These are phyloP conservation scores for Coluber constrictor DNA, from an alignment of 2,797 vertebrate species.

Conservation along the genomic window DNA sequence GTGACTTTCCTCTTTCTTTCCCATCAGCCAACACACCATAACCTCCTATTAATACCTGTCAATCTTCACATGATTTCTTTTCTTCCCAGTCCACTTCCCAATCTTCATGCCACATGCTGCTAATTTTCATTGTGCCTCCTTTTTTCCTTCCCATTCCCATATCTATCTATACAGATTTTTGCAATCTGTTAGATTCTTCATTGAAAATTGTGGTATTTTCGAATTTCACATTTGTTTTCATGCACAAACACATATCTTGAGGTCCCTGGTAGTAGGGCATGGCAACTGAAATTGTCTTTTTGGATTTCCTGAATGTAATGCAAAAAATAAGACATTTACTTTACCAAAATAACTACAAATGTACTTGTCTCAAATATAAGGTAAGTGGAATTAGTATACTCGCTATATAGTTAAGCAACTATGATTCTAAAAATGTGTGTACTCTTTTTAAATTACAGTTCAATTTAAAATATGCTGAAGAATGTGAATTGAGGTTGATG, in stretches of 20 bases:
- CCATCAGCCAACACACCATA: background rate
- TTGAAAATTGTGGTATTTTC: background rate
- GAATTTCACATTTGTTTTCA: background rate
- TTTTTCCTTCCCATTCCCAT: background rate
- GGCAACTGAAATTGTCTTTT: background rate
- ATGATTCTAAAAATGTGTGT: background rate
- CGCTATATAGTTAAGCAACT: background rate
- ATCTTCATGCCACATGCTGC: background rate
- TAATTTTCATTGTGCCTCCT: background rate
- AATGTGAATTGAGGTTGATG: background rate
- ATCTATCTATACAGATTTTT: background rate
- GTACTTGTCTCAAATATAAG: background rate
- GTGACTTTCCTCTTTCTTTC: background rate
- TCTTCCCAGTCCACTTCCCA: background rate
- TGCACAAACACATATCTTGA: background rate
- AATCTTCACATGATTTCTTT: background rate
- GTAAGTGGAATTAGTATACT: background rate
- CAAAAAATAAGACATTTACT: background rate
- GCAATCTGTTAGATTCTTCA: background rate
- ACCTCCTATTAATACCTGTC: background rate
- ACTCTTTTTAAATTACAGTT: background rate
- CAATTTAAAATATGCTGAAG: background rate
- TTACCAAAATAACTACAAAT: background rate
- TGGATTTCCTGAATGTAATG: background rate
- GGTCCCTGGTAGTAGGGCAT: background rate